Evolutionary conservation across 2,797 vertebrate genomes (phyloP).

Genomic region (Cynopterus sphinx): DNA sequence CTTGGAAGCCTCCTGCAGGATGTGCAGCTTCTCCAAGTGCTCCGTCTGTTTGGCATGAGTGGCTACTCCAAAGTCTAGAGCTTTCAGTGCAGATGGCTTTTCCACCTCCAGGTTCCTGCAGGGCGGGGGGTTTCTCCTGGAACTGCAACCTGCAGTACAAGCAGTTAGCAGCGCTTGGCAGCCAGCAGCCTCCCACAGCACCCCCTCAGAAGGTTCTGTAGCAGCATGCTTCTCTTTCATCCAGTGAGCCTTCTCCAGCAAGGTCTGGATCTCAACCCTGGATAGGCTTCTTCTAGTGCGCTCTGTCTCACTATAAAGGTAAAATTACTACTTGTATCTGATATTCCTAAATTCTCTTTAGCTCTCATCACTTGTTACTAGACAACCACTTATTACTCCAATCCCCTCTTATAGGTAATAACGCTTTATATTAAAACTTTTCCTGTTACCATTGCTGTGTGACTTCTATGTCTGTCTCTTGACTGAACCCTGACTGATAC

Average conservation of each 20-base stretch:
- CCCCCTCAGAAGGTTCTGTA: background rate
- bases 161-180: background rate
- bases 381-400: background rate
- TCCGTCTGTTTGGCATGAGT: background rate
- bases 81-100: background rate
- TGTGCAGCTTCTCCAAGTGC: background rate
- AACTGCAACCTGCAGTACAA: too few species aligned
- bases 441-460: background rate
- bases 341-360: background rate
- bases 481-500: background rate
- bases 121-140: background rate
- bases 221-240: background rate
- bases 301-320: background rate
- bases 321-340: background rate
- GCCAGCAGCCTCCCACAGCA: background rate
- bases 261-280: background rate
- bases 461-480: background rate
- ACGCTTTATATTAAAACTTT: background rate
- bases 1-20: background rate
- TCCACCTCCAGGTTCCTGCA: background rate
- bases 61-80: background rate
- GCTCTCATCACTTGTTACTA: background rate
- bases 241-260: background rate
- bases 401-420: background rate
- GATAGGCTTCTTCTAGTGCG: background rate